A percentile compares a stretch with the other conserved stretches of the same genome.
Evolutionary conservation across 2,888 invertebrate species (phyloP).

Genomic region (Mylabris sibirica): DNA sequence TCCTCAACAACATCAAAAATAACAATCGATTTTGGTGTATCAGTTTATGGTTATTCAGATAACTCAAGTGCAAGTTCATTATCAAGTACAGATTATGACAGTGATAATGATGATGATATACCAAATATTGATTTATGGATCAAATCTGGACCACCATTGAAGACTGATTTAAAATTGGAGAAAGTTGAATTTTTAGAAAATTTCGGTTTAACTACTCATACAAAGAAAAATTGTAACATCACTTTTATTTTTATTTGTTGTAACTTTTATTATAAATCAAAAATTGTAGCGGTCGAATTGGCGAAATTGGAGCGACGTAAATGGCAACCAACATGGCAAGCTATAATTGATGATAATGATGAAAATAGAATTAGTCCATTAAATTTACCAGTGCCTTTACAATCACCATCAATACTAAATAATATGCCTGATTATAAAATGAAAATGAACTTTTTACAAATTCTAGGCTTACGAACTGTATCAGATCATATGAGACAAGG

Average conservation of each 20-base stretch:
- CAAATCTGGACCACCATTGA: slow-evolving; percentile 65
- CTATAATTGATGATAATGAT: slow-evolving; percentile 53
- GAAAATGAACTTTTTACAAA: slow-evolving; percentile 69
- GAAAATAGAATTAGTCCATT: slow-evolving; percentile 51
- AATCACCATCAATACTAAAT: slow-evolving; percentile 62
- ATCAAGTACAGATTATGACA: slow-evolving; percentile 64
- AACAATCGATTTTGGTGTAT: slow-evolving; percentile 52
- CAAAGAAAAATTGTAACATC: slow-evolving; percentile 68
- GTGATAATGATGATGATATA: slow-evolving; percentile 61
- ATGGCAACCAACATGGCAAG: slow-evolving; percentile 56
- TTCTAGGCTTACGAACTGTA: slow-evolving; percentile 67
- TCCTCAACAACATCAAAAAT: slow-evolving; percentile 24
- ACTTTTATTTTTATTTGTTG: slow-evolving; percentile 13
- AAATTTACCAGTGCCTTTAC: slow-evolving; percentile 63
- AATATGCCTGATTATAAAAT: slow-evolving; percentile 63
- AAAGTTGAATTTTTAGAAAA: slow-evolving; percentile 70
- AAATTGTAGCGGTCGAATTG: slow-evolving; percentile 65
- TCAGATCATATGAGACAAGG: slow-evolving; percentile 67
- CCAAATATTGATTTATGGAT: slow-evolving; percentile 61
- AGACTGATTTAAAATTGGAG: slow-evolving; percentile 62
- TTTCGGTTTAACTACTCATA: slow-evolving; percentile 70
- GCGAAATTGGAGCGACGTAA: slow-evolving; percentile 68
- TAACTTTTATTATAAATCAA: slow-evolving; percentile 18
- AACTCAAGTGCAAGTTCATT: slow-evolving; percentile 62
- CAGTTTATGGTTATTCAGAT: slow-evolving; percentile 55